Base-by-base conservation (phyloP, 1,140 invertebrate species). In the Diorhabda elongata region DNA sequence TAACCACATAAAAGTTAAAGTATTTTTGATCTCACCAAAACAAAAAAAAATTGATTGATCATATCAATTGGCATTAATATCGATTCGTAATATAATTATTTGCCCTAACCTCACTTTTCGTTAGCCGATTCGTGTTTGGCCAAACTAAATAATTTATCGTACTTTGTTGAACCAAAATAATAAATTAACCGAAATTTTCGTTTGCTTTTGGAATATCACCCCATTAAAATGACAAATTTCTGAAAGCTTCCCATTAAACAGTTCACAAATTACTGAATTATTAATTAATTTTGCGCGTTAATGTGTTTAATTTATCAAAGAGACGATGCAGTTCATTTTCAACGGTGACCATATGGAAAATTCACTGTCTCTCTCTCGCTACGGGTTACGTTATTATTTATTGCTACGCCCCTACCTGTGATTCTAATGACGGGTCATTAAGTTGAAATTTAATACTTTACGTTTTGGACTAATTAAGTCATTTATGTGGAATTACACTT, bases 341-440 rank as follows among this genome's bases (percentile, higher is more conserved):
- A n/a, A 6, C n/a, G 47, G 47, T 52, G 47, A 52, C 47, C 47
- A 52, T 52, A 52, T n/a, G 47, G 47, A 52, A 52, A 52, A n/a
- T 52, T 52, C n/a, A 52, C 26, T 26, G 47, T 6, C 47, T n/a
- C 47, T 52, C 6, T 8, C 47, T 52, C 47, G 47, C 2, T 2
- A 2, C 47, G 47, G 47, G 26, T 26, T 26, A 26, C 26, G 26
- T 26, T 26, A 52, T 52, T 52, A 52, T 52, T 52, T 52, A 52
- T 44, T 62, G 44, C 44, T 45, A 44, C 7, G 5, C 7, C 42
- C 42, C 61, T 62, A 62, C 44, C 61, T 62, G 61, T n/a, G 44
- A 62, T n/a, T 62, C 41, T 45, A 62, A 62, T 62, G 43, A 43
- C 61, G n/a, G 26, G n/a, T 45, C 42, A 62, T 62, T 43, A 62